A percentile compares a stretch with the other conserved stretches of the same genome.
phyloP scores from a whole-genome alignment of 2,113 vertebrate genomes.

The Rana temporaria region DNA sequence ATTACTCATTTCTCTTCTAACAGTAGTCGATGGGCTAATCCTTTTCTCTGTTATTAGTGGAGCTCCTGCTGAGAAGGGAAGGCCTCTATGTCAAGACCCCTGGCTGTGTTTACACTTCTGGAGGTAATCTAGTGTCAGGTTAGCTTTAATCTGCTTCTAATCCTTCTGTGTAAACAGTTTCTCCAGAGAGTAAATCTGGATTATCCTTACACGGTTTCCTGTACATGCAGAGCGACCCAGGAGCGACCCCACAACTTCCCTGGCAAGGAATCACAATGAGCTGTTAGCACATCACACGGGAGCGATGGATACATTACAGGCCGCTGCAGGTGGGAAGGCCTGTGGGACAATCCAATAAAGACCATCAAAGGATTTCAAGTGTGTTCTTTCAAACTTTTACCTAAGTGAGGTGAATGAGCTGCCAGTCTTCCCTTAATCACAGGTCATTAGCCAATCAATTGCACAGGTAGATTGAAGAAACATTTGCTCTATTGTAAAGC shows the following conservation, averaged over 20 bases:
- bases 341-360: neutral
- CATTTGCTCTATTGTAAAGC: neutral
- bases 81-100: constrained; percentile 66
- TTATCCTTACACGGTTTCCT: constrained; percentile 87
- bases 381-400: constrained; percentile 4
- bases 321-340: neutral
- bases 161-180: constrained; percentile 88
- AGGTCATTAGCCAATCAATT: constrained; percentile 4
- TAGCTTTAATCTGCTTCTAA: constrained; percentile 86
- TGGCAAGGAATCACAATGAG: constrained; percentile 44
- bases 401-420: constrained; percentile 22
- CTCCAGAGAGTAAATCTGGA: constrained; percentile 83
- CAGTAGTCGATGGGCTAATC: constrained; percentile 1
- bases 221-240: constrained; percentile 73
- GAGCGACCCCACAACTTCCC: constrained; percentile 66
- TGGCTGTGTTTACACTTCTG: constrained; percentile 69
- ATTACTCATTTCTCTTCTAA: neutral
- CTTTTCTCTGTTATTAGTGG: constrained; percentile 10
- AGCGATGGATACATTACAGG: constrained; percentile 30
- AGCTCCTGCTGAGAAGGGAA: constrained; percentile 35
- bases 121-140: constrained; percentile 80
- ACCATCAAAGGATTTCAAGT: constrained; percentile 24
- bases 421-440: constrained; percentile 1
- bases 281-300: neutral
- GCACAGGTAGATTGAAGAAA: constrained; percentile 11